Base-by-base conservation (phyloP, 2,888 invertebrate species). In the Drosophila prostipennis region DNA sequence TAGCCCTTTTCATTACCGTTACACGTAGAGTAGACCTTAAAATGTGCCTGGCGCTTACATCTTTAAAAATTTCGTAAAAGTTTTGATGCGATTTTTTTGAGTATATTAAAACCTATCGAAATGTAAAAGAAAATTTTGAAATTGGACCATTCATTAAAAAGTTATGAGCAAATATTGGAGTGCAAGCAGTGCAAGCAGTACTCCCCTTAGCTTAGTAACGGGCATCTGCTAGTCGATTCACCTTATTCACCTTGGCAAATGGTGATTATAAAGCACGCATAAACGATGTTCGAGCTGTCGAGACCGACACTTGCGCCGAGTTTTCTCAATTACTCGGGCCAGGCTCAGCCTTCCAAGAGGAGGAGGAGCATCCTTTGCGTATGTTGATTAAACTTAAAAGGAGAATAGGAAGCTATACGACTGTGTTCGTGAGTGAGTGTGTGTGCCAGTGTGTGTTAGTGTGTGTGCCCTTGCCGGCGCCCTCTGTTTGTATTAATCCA, bases 361-460 rank as follows among this genome's bases (percentile, higher is more conserved):
- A 39, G 42, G 43, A 10, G 11, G 42, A 42, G 42, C 54, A 39
- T 48, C 49, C 69, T 51, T 32, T 78, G 67, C 80, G 80, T 71
- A 84, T 76, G 82, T 81, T 85, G 85, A 84, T 82, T 79, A 81
- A 85, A 84, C 82, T 71, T 72, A 80, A 63, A 79, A 81, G 78
- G 75, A 79, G 78, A 82, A 83, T 85, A 78, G 76, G 46, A 85
- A 56, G 77, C 80, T 80, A 72, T 83, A 72, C 72, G 78, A 76
- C 78, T 81, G 76, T 78, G 79, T 65, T 10, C 3, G 46, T 13
- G 32, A 11, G 46, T 13, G 69, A 37, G 36, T 54, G 52, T 49
- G 67, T 23, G 42, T 11, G 26, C 26, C 7, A 23, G 23, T 23
- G 7, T 23, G 43, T 26, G 58, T 45, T 39, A 19, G 68, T 68